Conservation (phyloP, 2,113 vertebrate genomes). For the Machaerirhynchus nigripectus region DNA sequence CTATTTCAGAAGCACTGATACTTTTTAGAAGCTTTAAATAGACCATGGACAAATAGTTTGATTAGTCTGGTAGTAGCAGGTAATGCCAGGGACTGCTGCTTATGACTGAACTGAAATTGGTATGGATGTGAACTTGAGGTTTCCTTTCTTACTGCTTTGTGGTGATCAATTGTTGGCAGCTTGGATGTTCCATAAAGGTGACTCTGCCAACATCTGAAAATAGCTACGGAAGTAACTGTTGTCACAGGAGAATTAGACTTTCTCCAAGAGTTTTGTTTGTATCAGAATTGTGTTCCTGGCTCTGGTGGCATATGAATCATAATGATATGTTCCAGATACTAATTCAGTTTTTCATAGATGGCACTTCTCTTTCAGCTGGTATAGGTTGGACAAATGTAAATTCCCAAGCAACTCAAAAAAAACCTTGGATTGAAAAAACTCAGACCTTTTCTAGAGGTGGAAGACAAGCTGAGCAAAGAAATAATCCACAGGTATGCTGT, state of each 20-base stretch:
- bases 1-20: not conserved
- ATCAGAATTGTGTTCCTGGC: not conserved
- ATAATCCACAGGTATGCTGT: constrained; percentile 81
- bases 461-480: constrained; percentile 85
- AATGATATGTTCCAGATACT: not conserved
- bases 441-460: constrained; percentile 82
- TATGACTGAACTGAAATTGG: not conserved
- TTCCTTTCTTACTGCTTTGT: not conserved
- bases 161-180: not conserved
- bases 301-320: not conserved
- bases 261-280: not conserved
- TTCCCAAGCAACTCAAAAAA: constrained; percentile 85
- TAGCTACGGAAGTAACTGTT: not conserved
- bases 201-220: not conserved
- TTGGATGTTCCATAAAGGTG: not conserved
- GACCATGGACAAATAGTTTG: not conserved
- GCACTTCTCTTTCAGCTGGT: constrained; percentile 57
- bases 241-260: not conserved
- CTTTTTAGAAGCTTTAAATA: not conserved
- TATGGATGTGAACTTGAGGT: not conserved
- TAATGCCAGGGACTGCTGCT: not conserved
- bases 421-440: constrained; percentile 86
- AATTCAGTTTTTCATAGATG: not conserved
- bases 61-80: not conserved
- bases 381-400: constrained; percentile 85